Conservation (phyloP, 1,140 invertebrate species). For the Spodoptera frugiperda region DNA sequence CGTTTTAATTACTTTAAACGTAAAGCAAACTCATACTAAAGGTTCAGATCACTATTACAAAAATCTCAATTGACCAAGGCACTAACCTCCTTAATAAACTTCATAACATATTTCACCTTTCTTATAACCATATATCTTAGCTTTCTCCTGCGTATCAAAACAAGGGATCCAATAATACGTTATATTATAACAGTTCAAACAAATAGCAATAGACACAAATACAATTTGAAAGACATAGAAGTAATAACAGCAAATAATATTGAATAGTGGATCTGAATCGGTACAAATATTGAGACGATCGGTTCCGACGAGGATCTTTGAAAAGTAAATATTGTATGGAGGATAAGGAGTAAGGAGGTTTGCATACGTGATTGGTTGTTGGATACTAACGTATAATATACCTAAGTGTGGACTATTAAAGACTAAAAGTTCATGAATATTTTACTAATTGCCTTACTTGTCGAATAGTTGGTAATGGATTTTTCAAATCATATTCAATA, state of each 20-base stretch:
- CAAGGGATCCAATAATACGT: neutral
- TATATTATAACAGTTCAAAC: neutral
- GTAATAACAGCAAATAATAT: constrained; percentile 24
- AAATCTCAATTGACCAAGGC: too few relatives aligned
- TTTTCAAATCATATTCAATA: too few relatives aligned
- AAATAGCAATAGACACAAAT: neutral
- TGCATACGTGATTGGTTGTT: constrained; percentile 1
- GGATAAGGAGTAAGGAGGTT: neutral
- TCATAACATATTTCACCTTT: too few relatives aligned
- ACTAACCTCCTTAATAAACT: too few relatives aligned
- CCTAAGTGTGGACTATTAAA: neutral
- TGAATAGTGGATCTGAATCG: neutral
- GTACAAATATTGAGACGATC: neutral
- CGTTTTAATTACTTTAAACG: too few relatives aligned
- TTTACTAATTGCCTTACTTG: too few relatives aligned
- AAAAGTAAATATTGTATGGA: neutral
- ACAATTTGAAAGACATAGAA: constrained; percentile 1
- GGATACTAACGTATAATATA: neutral
- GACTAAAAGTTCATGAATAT: neutral
- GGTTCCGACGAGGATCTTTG: neutral
- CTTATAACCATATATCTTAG: too few relatives aligned
- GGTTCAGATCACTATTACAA: too few relatives aligned
- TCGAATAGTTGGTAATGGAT: too few relatives aligned
- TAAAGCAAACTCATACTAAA: too few relatives aligned
- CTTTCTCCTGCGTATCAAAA: neutral